Evolutionary conservation across 2,797 vertebrate genomes (phyloP), one percentile per base, ranked within the genome.

Genomic region (Manis crassicaudata): DNA sequence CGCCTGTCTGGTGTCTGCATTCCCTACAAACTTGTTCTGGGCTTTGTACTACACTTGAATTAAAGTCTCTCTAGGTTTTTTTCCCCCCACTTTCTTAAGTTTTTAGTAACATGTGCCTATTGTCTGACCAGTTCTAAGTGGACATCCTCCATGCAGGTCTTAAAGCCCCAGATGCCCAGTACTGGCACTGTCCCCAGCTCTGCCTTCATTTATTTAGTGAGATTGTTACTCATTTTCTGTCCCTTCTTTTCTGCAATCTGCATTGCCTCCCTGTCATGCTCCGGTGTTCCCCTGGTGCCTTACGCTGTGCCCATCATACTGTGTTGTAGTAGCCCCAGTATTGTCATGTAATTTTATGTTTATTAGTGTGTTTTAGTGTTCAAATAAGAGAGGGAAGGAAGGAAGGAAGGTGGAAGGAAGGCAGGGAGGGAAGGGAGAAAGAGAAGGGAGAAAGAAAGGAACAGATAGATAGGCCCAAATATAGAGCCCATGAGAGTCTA

Each of bases 1-100:
- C 2, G 0, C 3, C 20, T 12, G 35, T 62, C 67, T 10, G 58
- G 0, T 1, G 2, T 60, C 20, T 3, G 3, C 12, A 8, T 76
- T 52, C 62, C 27, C 62, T 67, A 21, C 2, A 6, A 8, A 62
- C 27, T 67, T 52, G n/a, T 29, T 43, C 50, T 9, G 27, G 10
- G 13, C 37, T 40, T 72, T 29, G 52, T 43, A 35, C 52, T 82
- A n/a, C 37, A 8, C 43, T 43, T 54, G 54, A 18, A 77, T 46
- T 46, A 18, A 29, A 17, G 7, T 32, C 5, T 90, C n/a, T 43
- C 25, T 23, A 2, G 25, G 25, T 43, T 43, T 43, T 46, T 37
- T 27, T n/a, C 54, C 14, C 56, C 32, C 12, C 20, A 17, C 10
- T 80, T 72, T 63, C 60, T 10, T 32, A 72, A 75, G 16, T 68